Evolutionary conservation across 2,797 vertebrate species (phyloP).

Genomic region (Moxostoma hubbsi): DNA sequence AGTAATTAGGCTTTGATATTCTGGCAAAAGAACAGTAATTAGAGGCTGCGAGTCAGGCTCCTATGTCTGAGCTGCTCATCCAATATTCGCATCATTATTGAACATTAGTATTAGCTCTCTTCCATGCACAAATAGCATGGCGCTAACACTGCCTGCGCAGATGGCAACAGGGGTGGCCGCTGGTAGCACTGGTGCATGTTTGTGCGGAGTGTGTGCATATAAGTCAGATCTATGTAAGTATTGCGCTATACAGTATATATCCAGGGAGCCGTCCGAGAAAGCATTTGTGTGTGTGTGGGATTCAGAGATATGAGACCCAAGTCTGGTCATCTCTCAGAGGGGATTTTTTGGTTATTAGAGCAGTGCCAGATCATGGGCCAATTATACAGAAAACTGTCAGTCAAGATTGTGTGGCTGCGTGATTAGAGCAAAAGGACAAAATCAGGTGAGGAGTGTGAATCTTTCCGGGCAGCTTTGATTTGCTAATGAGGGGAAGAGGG

Average conservation of each 20-base stretch:
- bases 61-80: conserved; percentile 92
- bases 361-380: conserved; percentile 99
- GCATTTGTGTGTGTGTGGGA: conserved; percentile 61
- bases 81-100: conserved; percentile 99
- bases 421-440: conserved; percentile 90
- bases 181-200: conserved; percentile 40
- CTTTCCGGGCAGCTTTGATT: conserved; percentile 99
- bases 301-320: conserved; percentile 90
- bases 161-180: conserved; percentile 45
- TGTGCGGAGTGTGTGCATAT: conserved; percentile 35
- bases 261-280: neutral
- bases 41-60: conserved; percentile 94
- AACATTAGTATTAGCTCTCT: conserved; percentile 93
- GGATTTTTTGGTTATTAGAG: conserved; percentile 99
- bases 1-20: conserved; percentile 99
- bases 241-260: conserved; percentile 20
- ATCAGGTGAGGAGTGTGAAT: conserved; percentile 99
- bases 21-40: conserved; percentile 99
- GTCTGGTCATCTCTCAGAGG: conserved; percentile 97
- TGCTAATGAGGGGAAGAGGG: conserved; percentile 96
- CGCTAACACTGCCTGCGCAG: conserved; percentile 60
- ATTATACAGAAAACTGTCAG: conserved; percentile 99
- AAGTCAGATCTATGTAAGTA: conserved; percentile 42
- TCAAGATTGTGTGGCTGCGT: conserved; percentile 90
- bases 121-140: conserved; percentile 83